Conservation (phyloP, 2,113 vertebrate genomes). For the Alligator sinensis region DNA sequence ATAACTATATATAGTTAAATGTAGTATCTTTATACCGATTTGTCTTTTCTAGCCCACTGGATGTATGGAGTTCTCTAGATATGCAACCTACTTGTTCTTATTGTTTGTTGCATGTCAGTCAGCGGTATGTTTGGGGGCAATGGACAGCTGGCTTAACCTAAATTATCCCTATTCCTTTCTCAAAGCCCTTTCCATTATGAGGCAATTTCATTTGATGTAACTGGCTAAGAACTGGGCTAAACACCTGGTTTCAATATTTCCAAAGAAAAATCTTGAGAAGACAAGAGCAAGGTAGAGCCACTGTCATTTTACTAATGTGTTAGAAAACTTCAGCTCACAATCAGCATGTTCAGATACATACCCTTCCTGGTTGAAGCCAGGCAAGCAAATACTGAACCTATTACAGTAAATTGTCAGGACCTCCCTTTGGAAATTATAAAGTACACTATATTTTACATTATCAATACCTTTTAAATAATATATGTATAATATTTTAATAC, state of each 20-base stretch:
- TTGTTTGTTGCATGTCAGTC: neutral
- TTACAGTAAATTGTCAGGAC: neutral
- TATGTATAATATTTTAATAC: neutral
- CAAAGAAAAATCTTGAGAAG: neutral
- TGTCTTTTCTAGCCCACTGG: neutral
- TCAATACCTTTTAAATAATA: neutral
- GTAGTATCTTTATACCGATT: neutral
- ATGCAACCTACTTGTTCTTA: neutral
- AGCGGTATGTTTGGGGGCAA: neutral
- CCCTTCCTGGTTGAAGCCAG: neutral
- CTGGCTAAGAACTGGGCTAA: neutral
- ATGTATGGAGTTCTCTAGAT: neutral
- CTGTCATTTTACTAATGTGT: neutral
- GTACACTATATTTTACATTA: neutral
- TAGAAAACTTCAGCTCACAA: neutral
- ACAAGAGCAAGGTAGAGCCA: neutral
- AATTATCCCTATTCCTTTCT: neutral
- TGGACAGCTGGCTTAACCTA: neutral
- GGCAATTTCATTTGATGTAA: neutral
- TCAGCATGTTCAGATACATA: neutral
- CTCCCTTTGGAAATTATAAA: neutral
- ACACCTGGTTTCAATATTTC: fast-evolving
- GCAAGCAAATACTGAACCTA: neutral
- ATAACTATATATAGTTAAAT: too few relatives aligned
- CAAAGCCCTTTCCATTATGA: neutral